A percentile compares a stretch with the other conserved stretches of the same genome.
Evolutionary conservation across 1,140 invertebrate species (phyloP).

Genomic region (Polypedilum vanderplanki): DNA sequence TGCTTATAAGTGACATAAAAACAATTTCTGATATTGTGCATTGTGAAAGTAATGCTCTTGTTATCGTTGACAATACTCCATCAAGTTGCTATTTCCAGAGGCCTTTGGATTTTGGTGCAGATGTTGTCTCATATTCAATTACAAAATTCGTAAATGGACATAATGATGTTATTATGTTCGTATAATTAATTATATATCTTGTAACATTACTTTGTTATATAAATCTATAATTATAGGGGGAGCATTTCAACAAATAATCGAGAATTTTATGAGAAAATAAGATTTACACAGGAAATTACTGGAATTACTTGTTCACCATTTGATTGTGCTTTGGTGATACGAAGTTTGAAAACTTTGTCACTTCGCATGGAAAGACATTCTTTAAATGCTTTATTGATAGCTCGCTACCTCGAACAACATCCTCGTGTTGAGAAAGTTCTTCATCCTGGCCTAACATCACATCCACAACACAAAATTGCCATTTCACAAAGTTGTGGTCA

Average conservation of each 20-base stretch:
- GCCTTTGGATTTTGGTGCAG: slow-evolving; percentile 69
- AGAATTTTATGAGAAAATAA: slow-evolving; percentile 52
- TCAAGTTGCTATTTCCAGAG: slow-evolving; percentile 72
- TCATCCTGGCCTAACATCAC: slow-evolving; percentile 72
- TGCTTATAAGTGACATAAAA: slow-evolving; percentile 70
- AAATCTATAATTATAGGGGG: slow-evolving; percentile 45
- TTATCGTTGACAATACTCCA: slow-evolving; percentile 81
- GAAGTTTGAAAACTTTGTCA: slow-evolving; percentile 70
- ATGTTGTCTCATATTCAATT: slow-evolving; percentile 69
- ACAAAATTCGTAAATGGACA: slow-evolving; percentile 88
- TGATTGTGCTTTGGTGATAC: slow-evolving; percentile 69
- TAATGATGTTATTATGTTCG: slow-evolving; percentile 69
- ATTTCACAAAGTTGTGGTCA: slow-evolving; percentile 65
- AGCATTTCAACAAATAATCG: slow-evolving; percentile 55
- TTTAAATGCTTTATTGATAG: slow-evolving; percentile 62
- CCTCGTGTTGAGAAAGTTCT: slow-evolving; percentile 64
- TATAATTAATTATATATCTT: neutral
- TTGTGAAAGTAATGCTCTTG: slow-evolving; percentile 54
- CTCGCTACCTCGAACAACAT: slow-evolving; percentile 62
- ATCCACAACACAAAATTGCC: slow-evolving; percentile 71
- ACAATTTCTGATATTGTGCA: slow-evolving; percentile 51
- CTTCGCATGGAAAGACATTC: slow-evolving; percentile 69
- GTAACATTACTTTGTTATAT: neutral
- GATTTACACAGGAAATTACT: slow-evolving; percentile 64
- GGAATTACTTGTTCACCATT: slow-evolving; percentile 74